Evolutionary conservation across 2,797 vertebrate species (phyloP), one percentile per base, ranked within the genome.

Genomic region (Salarias fasciatus): DNA sequence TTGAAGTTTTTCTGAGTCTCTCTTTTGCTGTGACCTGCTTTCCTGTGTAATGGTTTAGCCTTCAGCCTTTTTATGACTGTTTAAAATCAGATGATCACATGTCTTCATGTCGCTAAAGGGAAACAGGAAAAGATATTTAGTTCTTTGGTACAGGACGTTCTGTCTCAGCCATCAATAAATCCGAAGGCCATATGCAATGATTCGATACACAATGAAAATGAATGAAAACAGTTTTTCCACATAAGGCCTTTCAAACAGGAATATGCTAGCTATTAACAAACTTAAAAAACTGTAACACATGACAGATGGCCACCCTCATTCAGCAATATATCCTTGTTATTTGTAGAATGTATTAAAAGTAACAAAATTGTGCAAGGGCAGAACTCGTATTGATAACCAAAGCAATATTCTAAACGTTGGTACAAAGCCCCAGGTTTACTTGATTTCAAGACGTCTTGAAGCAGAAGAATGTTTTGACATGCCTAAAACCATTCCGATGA

Each of bases 21-120:
- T 24, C 11, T 2, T 64, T 68, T 49, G 45, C 5, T 31, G 42
- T 70, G 42, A 28, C 14, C 31, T 51, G 7, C 33, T 69, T 12
- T 44, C 28, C 13, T 44, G 47, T 49, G 28, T 53, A 18, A 8
- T 4, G 6, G 15, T 11, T n/a, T 10, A 45, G 31, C 48, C 7
- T 31, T 40, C 33, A 18, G 15, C 2, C 15, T 14, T 1, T 72
- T 59, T 55, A 28, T 35, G 11, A 11, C 8, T 8, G 7, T 14
- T 42, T 52, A 7, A 46, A 35, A 46, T 36, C 9, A 30, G 43
- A n/a, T 68, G 37, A 59, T 55, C 29, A 41, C 6, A 2, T 12
- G 11, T 15, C 37, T 40, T 43, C 11, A 30, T 46, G 14, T 18
- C 38, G 28, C 33, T 43, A 11, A 15, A 15, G 14, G 5, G 29